Base-by-base conservation (phyloP, 2,113 vertebrate species). In the Tachuris rubrigastra region DNA sequence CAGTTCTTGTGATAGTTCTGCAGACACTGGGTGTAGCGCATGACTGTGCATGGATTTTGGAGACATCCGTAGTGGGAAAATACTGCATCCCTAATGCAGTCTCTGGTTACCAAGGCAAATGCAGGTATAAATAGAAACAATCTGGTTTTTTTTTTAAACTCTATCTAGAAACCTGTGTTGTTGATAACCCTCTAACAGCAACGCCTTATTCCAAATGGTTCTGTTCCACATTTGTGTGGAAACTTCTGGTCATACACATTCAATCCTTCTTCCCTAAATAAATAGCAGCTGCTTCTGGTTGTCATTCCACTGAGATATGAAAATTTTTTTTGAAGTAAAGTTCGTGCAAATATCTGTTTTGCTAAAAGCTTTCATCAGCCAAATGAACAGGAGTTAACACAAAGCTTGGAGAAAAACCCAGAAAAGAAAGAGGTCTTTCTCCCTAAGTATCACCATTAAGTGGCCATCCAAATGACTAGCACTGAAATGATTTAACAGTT, bases 81-180 rank as follows among this genome's bases (percentile, higher is more conserved):
- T 73, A 53, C 94, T 73, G 74, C 89, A 87, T 87, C 82, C 67
- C 79, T 89, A 85, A 94, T 4, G 7, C 62, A 87, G 85, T 50
- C 77, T 85, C 91, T 73, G 74, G 95, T 96, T 96, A 94, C 95
- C 93, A 96, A 75, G 94, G 96, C 89, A 95, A 96, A 96, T n/a
- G 55, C 71, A 90, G 71, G 50, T 94, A 68, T 79, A 80, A 91
- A 87, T 87, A 90, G 90, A 87, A 87, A 89, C 63, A 87, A 47
- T 90, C 85, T 73, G 89, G 47, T 46, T 82, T 71, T 85, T 56
- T 46, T 25, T 44, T 4, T 1, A 28, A 91, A 73, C 84, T 67
- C 56, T 52, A 63, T 31, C 65, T 79, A 66, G 93, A 84, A 59
- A 67, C 55, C 37, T 41, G 25, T 62, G 75, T 62, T 90, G 72